Conservation (phyloP, 2,888 invertebrate genomes). For the Ophion slaviceki region DNA sequence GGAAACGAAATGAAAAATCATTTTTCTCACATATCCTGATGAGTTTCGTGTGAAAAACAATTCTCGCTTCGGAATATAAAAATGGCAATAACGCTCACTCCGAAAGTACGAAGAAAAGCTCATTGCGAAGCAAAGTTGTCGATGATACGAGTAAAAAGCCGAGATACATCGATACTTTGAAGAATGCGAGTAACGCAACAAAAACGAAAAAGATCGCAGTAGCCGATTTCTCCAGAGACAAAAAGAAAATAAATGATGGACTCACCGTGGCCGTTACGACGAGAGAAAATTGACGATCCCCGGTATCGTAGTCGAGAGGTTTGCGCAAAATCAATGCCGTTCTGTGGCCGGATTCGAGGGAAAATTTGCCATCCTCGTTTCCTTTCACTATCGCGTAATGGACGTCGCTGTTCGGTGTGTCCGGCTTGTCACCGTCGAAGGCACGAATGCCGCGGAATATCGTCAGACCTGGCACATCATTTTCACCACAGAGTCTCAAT, state of each 20-base stretch:
- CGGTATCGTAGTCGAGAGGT: constrained; percentile 91
- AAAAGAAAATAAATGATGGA: constrained; percentile 61
- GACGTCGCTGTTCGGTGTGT: constrained; percentile 94
- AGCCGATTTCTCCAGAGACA: neutral
- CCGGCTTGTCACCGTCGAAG: constrained; percentile 93
- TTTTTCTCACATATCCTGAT: too few relatives aligned
- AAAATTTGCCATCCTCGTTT: constrained; percentile 90
- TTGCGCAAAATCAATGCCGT: constrained; percentile 90
- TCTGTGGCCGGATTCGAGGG: constrained; percentile 91
- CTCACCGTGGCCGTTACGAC: constrained; percentile 91
- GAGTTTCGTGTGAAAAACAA: neutral
- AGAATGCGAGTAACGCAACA: neutral
- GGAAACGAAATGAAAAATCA: too few relatives aligned
- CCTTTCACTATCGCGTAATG: constrained; percentile 91
- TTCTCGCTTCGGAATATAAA: neutral
- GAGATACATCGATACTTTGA: neutral
- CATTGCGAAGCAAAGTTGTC: too few relatives aligned
- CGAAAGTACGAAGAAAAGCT: neutral
- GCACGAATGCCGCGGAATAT: constrained; percentile 93
- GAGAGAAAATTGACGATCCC: constrained; percentile 90
- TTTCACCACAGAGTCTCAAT: constrained; percentile 22
- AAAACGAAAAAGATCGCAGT: neutral
- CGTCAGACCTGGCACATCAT: constrained; percentile 87
- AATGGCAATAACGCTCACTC: neutral
- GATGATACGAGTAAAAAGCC: too few relatives aligned